These are phyloP conservation scores for Platygyra sinensis DNA, from an alignment of 64 coral and sea anemone species.

Conservation along the genomic window DNA sequence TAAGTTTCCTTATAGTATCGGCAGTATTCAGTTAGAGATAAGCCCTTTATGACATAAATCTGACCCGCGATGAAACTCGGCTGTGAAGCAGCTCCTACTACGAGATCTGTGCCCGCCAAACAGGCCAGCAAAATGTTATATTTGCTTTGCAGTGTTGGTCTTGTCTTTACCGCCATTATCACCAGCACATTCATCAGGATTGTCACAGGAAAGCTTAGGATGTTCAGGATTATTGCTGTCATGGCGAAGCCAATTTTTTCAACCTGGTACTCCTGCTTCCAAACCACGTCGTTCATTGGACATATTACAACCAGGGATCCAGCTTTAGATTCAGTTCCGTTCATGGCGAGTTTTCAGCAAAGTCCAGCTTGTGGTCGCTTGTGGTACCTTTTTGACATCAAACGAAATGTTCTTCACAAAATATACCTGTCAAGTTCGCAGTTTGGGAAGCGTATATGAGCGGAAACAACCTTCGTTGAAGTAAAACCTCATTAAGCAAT, in stretches of 20 bases:
- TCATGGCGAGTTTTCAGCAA: not conserved
- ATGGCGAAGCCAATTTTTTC: not conserved
- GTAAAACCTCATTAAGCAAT: too few species aligned
- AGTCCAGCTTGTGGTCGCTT: too few species aligned
- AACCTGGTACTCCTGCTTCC: not conserved
- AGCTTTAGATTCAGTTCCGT: not conserved
- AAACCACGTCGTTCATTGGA: not conserved
- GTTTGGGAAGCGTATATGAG: too few species aligned
- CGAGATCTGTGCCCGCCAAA: conserved; percentile 2
- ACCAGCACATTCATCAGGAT: conserved; percentile 19
- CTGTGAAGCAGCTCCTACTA: not conserved
- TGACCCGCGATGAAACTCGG: not conserved
- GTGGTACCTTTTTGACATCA: too few species aligned
- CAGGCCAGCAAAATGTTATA: conserved; percentile 20
- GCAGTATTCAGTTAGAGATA: not conserved
- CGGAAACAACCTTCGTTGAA: too few species aligned
- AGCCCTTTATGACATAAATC: not conserved
- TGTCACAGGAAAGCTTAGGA: not conserved
- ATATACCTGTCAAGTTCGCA: too few species aligned
- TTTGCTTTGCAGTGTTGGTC: not conserved
- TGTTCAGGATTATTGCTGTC: not conserved
- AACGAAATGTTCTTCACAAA: too few species aligned
- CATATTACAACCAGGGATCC: not conserved
- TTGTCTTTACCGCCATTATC: not conserved
- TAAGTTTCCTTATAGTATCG: not conserved